Evolutionary conservation across 2,888 invertebrate genomes (phyloP).

Genomic region (Lasiommata megera): DNA sequence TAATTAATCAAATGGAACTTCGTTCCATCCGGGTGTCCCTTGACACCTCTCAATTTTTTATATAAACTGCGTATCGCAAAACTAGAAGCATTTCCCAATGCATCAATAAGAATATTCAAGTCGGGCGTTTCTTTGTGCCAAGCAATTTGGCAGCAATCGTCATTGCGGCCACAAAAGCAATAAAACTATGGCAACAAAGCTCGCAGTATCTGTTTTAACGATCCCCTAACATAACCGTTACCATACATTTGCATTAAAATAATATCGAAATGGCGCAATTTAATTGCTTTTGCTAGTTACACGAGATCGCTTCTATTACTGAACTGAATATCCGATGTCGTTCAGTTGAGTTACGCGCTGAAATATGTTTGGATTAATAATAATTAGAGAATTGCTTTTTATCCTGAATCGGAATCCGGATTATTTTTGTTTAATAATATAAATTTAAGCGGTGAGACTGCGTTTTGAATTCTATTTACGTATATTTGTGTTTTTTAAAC

Average conservation of each 20-base stretch:
- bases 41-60: too few relatives aligned
- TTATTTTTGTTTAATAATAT: too few relatives aligned
- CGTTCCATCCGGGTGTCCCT: too few relatives aligned
- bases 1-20: too few relatives aligned
- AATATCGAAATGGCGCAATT: constrained; percentile 23
- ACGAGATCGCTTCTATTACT: constrained; percentile 15
- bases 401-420: too few relatives aligned
- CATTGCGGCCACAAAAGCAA: constrained; percentile 15
- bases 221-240: constrained; percentile 26
- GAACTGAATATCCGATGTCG: constrained; percentile 7
- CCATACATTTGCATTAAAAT: constrained; percentile 30
- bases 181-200: constrained; percentile 11
- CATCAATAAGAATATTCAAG: background rate
- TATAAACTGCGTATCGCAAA: background rate
- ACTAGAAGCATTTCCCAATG: background rate
- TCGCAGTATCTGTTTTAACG: constrained; percentile 23
- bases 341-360: background rate
- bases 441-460: too few relatives aligned
- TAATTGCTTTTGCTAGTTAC: constrained; percentile 24
- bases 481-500: too few relatives aligned
- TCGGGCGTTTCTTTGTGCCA: constrained; percentile 9
- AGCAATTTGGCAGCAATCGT: constrained; percentile 18
- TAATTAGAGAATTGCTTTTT: background rate
- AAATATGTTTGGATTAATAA: background rate
- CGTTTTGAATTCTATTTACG: too few relatives aligned